Base-by-base conservation (phyloP, 2,888 invertebrate species). In the Mactromeris polynyma region DNA sequence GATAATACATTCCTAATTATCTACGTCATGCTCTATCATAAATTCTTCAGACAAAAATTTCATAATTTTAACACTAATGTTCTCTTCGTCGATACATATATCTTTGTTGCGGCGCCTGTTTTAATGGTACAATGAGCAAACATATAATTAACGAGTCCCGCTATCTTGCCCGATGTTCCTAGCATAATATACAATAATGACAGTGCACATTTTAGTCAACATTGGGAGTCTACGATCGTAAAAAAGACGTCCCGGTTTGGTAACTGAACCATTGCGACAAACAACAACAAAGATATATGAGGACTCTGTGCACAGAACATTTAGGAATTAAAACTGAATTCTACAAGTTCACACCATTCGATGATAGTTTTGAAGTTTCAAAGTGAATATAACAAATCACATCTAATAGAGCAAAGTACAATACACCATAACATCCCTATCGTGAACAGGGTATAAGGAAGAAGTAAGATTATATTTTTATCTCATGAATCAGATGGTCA, bases 231-330 rank as follows among this genome's bases (percentile, higher is more conserved):
- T 77, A 21, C n/a, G 85, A 46, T 88, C 54, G n/a, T 80, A 64
- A 21, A 54, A n/a, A 58, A 81, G 87, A 73, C 73, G 17, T 58
- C 54, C 78, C 17, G 19, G 83, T 80, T 42, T 79, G 87, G 87
- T 87, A 83, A 21, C 46, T 40, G 80, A 36, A 64, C 83, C 77
- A 83, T 87, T 87, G 31, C 31, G 7, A 19, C 21, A 33, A 36
- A 64, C 36, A 17, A 6, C 7, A 73, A 54, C 36, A 21, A 31
- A 36, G 21, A 33, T 21, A 58, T 77, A 36, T 46, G 64, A 42
- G 77, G n/a, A 73, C 85, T 84, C 87, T 87, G 88, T 85, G 88
- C 88, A 88, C 88, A 88, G 88, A 88, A 73, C 73, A 58, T 58
- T 64, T 36, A 64, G 58, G 64, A 64, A 36, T 38, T 51, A 42